phyloP scores from a whole-genome alignment of 2,797 vertebrate species.

The Bucorvus abyssinicus region DNA sequence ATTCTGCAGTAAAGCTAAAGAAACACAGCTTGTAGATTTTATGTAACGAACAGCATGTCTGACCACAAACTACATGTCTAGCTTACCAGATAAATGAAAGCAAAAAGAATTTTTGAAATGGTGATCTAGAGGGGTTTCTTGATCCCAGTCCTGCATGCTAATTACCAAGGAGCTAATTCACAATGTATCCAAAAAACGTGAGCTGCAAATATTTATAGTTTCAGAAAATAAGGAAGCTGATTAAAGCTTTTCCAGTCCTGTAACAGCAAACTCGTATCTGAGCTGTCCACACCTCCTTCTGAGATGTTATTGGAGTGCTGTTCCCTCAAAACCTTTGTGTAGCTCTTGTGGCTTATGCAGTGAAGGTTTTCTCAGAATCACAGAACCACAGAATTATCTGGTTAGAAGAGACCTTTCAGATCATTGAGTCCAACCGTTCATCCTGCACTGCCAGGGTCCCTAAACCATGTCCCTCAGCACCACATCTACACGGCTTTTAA shows the following conservation, averaged over 20 bases:
- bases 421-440: too few relatives aligned
- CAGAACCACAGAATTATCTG: too few relatives aligned
- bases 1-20: not conserved
- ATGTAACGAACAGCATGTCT: not conserved
- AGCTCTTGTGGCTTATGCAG: too few relatives aligned
- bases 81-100: not conserved
- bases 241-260: not conserved
- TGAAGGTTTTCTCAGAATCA: not conserved
- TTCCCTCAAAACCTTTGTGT: not conserved
- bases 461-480: too few relatives aligned
- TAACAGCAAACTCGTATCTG: not conserved
- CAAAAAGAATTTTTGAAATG: not conserved
- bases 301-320: not conserved
- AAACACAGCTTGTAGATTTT: not conserved
- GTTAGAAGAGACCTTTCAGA: too few relatives aligned
- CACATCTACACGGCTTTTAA: too few relatives aligned
- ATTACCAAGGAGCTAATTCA: not conserved
- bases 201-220: not conserved
- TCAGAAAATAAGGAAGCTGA: not conserved
- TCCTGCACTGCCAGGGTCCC: too few relatives aligned
- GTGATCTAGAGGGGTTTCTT: not conserved
- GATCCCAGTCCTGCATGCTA: not conserved
- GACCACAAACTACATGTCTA: accelerated
- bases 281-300: not conserved
- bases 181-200: not conserved